Conservation (phyloP, 1,140 invertebrate species). For the Procambarus virginalis region DNA sequence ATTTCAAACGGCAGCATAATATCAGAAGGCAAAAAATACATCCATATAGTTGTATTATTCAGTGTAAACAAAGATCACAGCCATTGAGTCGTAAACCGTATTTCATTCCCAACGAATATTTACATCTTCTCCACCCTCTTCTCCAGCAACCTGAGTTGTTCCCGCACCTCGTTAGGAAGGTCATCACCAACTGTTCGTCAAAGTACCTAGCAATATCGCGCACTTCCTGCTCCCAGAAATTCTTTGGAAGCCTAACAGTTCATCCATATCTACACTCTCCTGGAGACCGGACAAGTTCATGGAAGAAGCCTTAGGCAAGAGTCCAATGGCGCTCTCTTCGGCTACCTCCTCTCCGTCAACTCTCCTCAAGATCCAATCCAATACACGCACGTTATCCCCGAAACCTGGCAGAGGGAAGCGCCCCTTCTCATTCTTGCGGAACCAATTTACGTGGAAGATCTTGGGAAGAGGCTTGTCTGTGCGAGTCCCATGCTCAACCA, state of each 20-base stretch:
- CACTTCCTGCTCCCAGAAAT: conserved; percentile 94
- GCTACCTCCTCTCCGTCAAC: conserved; percentile 83
- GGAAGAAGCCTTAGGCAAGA: conserved; percentile 81
- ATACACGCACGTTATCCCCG: conserved; percentile 94
- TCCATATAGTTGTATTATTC: too few relatives aligned
- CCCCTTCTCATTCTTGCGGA: conserved; percentile 86
- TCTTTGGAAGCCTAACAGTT: conserved; percentile 88
- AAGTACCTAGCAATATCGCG: conserved; percentile 78
- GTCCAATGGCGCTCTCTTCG: conserved; percentile 82
- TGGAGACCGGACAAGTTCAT: conserved; percentile 84
- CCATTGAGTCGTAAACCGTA: too few relatives aligned
- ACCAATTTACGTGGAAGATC: conserved; percentile 99
- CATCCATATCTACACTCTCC: conserved; percentile 82
- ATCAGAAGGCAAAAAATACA: too few relatives aligned
- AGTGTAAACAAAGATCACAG: too few relatives aligned
- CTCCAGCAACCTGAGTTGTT: conserved; percentile 39
- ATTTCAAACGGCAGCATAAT: too few relatives aligned
- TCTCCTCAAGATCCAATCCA: conserved; percentile 94
- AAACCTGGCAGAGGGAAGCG: conserved; percentile 98
- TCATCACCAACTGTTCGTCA: conserved; percentile 78
- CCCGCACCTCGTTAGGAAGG: conserved; percentile 73
- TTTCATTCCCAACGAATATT: not conserved
- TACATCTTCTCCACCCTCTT: conserved; percentile 42
- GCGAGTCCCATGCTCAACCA: conserved; percentile 90
- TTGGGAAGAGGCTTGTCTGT: conserved; percentile 84